Evolutionary conservation across 2,888 invertebrate species (phyloP).

Genomic region (Cataglyphis altisquamis): DNA sequence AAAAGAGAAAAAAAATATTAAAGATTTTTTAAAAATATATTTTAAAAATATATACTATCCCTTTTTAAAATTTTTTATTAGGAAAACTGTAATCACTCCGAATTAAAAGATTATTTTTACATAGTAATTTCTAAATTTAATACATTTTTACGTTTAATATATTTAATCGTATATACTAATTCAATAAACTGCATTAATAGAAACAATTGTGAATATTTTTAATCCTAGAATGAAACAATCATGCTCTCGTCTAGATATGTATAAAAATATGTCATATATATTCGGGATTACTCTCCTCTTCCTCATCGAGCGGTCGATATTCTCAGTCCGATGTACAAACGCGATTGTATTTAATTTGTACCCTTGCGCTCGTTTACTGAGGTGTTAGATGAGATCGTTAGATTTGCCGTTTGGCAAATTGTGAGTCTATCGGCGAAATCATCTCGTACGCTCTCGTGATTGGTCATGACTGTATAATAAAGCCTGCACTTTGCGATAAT

Average conservation of each 20-base stretch:
- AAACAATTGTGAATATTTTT: constrained; percentile 17
- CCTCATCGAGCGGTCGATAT: constrained; percentile 23
- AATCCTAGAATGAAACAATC: neutral
- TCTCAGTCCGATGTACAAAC: constrained; percentile 17
- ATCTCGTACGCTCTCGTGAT: constrained; percentile 44
- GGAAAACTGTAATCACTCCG: neutral
- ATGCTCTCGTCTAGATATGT: neutral
- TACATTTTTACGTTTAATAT: neutral
- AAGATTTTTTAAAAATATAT: neutral
- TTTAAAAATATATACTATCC: neutral
- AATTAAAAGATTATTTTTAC: constrained; percentile 18
- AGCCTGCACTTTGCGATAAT: constrained; percentile 31
- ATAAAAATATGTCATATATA: neutral
- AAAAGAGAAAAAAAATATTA: neutral
- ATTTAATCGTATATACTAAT: neutral
- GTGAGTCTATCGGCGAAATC: constrained; percentile 36
- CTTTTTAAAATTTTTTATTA: neutral
- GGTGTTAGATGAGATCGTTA: constrained; percentile 63
- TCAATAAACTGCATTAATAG: neutral
- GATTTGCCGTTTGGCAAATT: constrained; percentile 55
- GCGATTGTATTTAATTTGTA: constrained; percentile 44
- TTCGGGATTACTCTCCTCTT: neutral
- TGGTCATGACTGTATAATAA: constrained; percentile 50
- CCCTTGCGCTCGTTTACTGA: constrained; percentile 2
- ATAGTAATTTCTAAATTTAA: neutral